phyloP scores from a whole-genome alignment of 2,888 invertebrate genomes.

The Cosmia trapezina region DNA sequence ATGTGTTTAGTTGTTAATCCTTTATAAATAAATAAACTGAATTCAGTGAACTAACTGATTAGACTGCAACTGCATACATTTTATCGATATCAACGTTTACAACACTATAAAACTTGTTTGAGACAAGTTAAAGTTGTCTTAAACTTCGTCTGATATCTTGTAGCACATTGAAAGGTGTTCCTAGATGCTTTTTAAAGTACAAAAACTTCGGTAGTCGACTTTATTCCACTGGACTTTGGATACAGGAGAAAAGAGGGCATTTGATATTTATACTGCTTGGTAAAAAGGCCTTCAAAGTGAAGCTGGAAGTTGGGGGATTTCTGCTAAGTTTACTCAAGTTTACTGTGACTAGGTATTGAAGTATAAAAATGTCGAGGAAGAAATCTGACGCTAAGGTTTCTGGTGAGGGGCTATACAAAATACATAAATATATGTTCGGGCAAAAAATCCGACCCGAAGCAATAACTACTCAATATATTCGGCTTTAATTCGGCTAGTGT shows the following conservation, averaged over 20 bases:
- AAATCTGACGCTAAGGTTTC: background rate
- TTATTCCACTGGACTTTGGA: slow-evolving; percentile 60
- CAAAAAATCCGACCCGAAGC: background rate
- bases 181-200: slow-evolving; percentile 60
- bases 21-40: no score
- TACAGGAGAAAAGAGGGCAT: slow-evolving; percentile 29
- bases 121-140: slow-evolving; percentile 74
- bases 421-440: no score
- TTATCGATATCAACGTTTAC: slow-evolving; percentile 56
- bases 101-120: slow-evolving; percentile 68
- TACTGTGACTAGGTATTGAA: background rate
- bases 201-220: slow-evolving; percentile 57
- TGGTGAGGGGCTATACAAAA: background rate
- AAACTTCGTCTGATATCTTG: slow-evolving; percentile 70
- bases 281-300: slow-evolving; percentile 33
- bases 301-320: slow-evolving; percentile 17
- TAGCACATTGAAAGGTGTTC: slow-evolving; percentile 68
- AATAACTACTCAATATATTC: background rate
- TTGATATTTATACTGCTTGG: slow-evolving; percentile 52
- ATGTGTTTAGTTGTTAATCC: no score
- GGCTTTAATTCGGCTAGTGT: no score
- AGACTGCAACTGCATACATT: slow-evolving; percentile 16
- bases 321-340: slow-evolving; percentile 16
- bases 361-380: slow-evolving; percentile 24
- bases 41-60: no score